Evolutionary conservation across 1,140 invertebrate species (phyloP), one percentile per base, ranked within the genome.

Genomic region (Bombus polaris): DNA sequence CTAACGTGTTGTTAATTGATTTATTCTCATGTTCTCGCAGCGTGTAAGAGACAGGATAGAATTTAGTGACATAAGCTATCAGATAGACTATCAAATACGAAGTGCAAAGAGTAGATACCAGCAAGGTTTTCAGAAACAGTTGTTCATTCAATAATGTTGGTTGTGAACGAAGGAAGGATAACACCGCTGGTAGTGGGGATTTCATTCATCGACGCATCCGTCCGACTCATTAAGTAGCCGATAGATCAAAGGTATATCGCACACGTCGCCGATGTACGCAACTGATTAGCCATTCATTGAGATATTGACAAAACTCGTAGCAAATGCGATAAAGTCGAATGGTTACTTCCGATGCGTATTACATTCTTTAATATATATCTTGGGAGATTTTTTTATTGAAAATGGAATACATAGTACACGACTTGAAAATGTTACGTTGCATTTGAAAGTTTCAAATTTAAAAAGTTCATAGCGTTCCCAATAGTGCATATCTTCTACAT

Each of bases 221-320:
- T 25, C 9, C 28, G 28, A 42, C 13, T 42, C 28, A n/a, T 42
- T n/a, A 65, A 78, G 18, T 10, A 37, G 37, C 12, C 39, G 37
- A 44, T 77, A 77, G 53, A 78, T 78, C 59, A 78, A 78, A 78
- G 37, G 76, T 78, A 18, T 66, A 32, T 53, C 57, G 59, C 39
- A 10, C 42, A 42, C 25, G 22, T 44, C 28, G 9, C 35, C 15
- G 39, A 78, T 65, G n/a, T 39, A 10, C 9, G 28, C 57, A 10
- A 42, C 35, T 32, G 37, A 77, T 77, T 65, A 65, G 13, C n/a
- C n/a, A 32, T 42, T 8, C 37, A 65, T 65, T 39, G 75, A 77
- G 47, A 35, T 47, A 47, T 47, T 32, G 15, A 10, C 25, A 1
- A 39, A 10, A n/a, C 37, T 18, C 4, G 37, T 39, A 35, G 6